Evolutionary conservation across 2,888 invertebrate species (phyloP), one percentile per base, ranked within the genome.

Genomic region (Onchidella celtica): DNA sequence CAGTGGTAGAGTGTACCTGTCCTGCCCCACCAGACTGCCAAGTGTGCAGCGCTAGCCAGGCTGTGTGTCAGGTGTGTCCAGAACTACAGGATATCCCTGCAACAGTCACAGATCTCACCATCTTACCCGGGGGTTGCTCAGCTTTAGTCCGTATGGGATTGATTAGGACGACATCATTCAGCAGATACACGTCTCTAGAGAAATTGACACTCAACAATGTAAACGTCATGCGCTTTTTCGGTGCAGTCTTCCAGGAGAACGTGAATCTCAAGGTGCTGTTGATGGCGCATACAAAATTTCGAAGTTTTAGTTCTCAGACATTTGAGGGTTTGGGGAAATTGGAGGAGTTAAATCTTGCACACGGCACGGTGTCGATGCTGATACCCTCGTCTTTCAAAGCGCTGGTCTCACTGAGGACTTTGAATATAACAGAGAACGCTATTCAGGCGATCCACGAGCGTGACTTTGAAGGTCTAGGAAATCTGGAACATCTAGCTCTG

Each of bases 401-500:
- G 11, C 65, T 76, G 1, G 57, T 40, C 29, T 76, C 32, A 27
- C 29, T 78, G 9, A 69, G 38, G n/a, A 38, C 3, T 2, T 24
- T 78, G 17, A 59, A 68, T 32, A 14, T 78, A 4, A 36, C 55
- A 3, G 6, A 69, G 21, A 78, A 78, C 55, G 34, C 11, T 11
- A 0, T 78, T n/a, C 34, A 32, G 0, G 11, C 29, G 4, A 17
- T 78, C 9, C 27, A 32, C 2, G 29, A 17, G 21, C 2, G 1
- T 2, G 40, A 24, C 11, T 69, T 78, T 59, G 17, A 68, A 17
- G 69, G 77, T 3, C 38, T 78, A 29, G 38, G 27, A 4, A 68
- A 69, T 57, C 32, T 78, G 59, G 27, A 78, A 17, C 36, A 32
- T 24, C 38, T 78, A 3, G 74, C 84, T 36, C 55, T 89, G 14